Base-by-base conservation (phyloP, 2,113 vertebrate genomes). In the Mellivora capensis region DNA sequence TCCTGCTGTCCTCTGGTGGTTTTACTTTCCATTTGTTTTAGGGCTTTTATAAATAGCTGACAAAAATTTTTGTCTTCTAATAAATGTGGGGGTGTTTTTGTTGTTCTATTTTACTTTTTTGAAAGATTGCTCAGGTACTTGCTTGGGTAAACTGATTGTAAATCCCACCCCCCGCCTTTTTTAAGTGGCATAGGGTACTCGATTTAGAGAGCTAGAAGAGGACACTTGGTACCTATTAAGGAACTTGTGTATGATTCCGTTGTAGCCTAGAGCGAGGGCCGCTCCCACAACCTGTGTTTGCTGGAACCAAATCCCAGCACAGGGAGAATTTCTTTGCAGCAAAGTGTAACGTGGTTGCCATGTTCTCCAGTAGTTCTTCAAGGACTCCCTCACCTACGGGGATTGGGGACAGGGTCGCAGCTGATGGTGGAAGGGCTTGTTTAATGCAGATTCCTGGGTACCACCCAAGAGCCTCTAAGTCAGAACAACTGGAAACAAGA, bases 11-110 rank as follows among this genome's bases (percentile, higher is more conserved):
- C 39, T 82, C 39, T 83, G 74, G 71, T 54, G 79, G 47, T 62
- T 97, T 97, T 67, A 74, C 69, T 91, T 87, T 89, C 9, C 74
- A 71, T 95, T 87, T 93, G 74, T 90, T 95, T 95, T 92, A 61
- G 77, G 76, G 57, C 69, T 88, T 90, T 97, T 88, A 90, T 57
- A 97, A 95, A 92, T 96, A 97, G 87, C 95, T 97, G 84, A 85
- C 71, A 89, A 77, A 96, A 84, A 94, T 86, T 88, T 97, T 97
- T 94, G 89, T 83, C 93, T 89, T 97, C 54, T 81, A 93, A 52
- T 93, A 86, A 89, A 92, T 95, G 37, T 90, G 96, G 80, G 52
- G 54, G 59, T 76, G 93, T 79, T 93, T 77, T 84, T 31, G 74
- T 42, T 93, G 15, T 96, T 93, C 82, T 97, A 3, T 88, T 96